A percentile compares a stretch with the other conserved stretches of the same genome.
Evolutionary conservation across 2,888 invertebrate species (phyloP).

Genomic region (Hipparchia semele): DNA sequence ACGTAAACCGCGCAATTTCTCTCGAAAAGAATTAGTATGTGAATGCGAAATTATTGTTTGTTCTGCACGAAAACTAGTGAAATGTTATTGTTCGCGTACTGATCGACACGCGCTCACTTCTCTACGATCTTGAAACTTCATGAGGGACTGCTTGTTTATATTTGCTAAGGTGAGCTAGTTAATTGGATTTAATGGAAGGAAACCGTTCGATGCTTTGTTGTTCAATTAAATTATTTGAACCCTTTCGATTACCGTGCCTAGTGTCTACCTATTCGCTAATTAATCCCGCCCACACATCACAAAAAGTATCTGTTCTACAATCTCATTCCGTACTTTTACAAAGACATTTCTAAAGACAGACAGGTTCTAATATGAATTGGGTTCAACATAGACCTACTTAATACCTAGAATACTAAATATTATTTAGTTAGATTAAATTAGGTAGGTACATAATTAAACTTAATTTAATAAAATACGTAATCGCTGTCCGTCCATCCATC

Average conservation of each 20-base stretch:
- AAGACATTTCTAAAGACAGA: no score
- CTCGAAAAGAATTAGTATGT: constrained; percentile 77
- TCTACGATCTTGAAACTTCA: constrained; percentile 64
- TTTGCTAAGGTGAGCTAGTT: constrained; percentile 35
- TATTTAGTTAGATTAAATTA: no score
- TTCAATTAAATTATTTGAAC: background rate
- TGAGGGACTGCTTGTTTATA: constrained; percentile 64
- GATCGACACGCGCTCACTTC: constrained; percentile 57
- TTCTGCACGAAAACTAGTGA: constrained; percentile 72
- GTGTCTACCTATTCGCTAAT: background rate
- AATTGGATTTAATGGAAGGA: constrained; percentile 12
- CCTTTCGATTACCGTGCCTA: background rate
- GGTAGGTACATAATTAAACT: no score
- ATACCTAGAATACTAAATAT: no score
- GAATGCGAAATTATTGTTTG: constrained; percentile 72
- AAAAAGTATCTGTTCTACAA: background rate
- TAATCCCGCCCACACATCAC: background rate
- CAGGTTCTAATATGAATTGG: no score
- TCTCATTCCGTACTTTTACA: no score
- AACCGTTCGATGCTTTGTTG: background rate
- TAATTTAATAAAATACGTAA: no score
- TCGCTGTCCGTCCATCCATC: no score
- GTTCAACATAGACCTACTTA: no score
- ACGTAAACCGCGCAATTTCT: constrained; percentile 69
- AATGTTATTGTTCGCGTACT: constrained; percentile 70